These are phyloP conservation scores for Nibea albiflora DNA, from an alignment of 2,113 vertebrate species.

Conservation along the genomic window DNA sequence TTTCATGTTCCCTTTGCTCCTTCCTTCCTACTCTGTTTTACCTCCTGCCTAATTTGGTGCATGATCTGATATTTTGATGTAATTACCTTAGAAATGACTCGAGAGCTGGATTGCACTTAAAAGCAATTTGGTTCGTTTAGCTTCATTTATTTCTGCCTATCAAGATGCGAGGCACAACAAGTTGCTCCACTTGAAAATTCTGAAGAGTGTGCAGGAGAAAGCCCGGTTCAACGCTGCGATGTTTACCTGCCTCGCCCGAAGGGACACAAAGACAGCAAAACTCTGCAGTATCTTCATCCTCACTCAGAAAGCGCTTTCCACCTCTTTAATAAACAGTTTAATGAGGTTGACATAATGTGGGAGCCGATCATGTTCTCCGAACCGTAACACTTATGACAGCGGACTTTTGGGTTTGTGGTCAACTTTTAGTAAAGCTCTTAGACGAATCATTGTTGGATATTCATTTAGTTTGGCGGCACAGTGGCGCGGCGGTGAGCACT, in stretches of 20 bases:
- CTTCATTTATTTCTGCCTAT: conserved; percentile 50
- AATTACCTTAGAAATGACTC: conserved; percentile 67
- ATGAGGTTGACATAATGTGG: neutral
- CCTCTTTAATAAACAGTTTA: neutral
- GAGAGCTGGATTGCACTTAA: conserved; percentile 65
- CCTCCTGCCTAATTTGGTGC: conserved; percentile 53
- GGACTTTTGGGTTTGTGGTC: no score
- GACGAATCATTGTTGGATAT: neutral
- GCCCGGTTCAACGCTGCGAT: conserved; percentile 15
- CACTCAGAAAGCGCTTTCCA: neutral
- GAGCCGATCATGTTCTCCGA: neutral
- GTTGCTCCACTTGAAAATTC: conserved; percentile 40
- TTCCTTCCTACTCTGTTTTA: conserved; percentile 22
- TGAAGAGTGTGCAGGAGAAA: conserved; percentile 28
- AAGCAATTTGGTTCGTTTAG: conserved; percentile 65
- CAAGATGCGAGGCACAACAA: conserved; percentile 39
- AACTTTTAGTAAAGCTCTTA: neutral
- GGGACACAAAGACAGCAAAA: conserved; percentile 19
- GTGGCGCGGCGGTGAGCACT: no score
- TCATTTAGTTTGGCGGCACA: neutral
- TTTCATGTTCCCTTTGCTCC: neutral
- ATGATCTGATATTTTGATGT: conserved; percentile 65
- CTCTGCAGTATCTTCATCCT: conserved; percentile 4
- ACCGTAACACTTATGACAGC: neutral
- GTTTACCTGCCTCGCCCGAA: conserved; percentile 38